phyloP scores from a whole-genome alignment of 2,113 vertebrate species.

The Hydrolagus affinis region DNA sequence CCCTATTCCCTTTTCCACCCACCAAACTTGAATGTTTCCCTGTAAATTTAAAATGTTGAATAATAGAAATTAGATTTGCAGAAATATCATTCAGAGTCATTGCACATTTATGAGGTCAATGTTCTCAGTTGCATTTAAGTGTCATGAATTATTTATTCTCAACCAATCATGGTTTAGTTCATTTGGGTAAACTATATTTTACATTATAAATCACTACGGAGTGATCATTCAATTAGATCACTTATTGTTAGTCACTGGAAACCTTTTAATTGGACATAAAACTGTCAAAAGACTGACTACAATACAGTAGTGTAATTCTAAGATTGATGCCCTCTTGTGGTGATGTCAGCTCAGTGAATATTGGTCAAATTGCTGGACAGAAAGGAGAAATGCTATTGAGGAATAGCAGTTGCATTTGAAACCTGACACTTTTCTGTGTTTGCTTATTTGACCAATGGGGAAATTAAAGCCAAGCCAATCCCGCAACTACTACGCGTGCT shows the following conservation, averaged over 20 bases:
- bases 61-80: not conserved
- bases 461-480: too few species aligned
- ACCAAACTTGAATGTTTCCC: not conserved
- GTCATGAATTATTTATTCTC: not conserved
- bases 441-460: too few species aligned
- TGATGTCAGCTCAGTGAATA: not conserved
- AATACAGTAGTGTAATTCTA: not conserved
- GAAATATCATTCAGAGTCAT: not conserved
- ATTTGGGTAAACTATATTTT: not conserved
- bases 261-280: not conserved
- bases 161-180: conserved; percentile 5
- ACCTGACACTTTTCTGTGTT: too few species aligned
- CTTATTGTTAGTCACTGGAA: not conserved
- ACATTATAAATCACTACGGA: not conserved
- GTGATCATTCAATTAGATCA: conserved; percentile 20
- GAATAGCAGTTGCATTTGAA: not conserved
- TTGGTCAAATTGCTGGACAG: conserved; percentile 19
- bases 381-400: not conserved
- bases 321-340: not conserved
- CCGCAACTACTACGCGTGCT: too few species aligned
- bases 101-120: not conserved
- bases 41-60: not conserved
- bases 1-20: too few species aligned
- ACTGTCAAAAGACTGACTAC: not conserved
- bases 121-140: not conserved